Evolutionary conservation across 2,113 vertebrate genomes (phyloP), one percentile per base, ranked within the genome.

Genomic region (Mesembrinibis cayennensis): DNA sequence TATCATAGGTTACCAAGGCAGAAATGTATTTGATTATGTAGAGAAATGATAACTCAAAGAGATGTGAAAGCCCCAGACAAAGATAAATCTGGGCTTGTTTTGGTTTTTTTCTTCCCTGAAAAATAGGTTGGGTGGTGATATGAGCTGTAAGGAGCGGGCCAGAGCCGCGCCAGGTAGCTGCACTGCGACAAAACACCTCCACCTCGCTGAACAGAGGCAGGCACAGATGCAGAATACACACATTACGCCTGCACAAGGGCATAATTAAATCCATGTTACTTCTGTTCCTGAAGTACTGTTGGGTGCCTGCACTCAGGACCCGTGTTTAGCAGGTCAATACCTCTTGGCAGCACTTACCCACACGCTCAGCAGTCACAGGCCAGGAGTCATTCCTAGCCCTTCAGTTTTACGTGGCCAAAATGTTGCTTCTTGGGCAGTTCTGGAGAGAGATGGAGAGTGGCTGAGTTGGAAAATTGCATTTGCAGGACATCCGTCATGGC

Each of bases 131-230:
- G 70, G 55, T 49, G 65, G 22, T 47, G 52, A 29, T 13, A 5
- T 1, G 42, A 84, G 38, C 63, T 50, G 65, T 8, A 44, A 74
- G 69, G 86, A 89, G 53, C 4, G 2, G 76, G 73, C 12, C 65
- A 78, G 50, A 82, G 65, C 81, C 53, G 30, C 34, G 7, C 18
- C 76, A 47, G 74, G 70, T 13, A 45, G 34, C 49, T 72, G 74
- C 56, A 71, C 38, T 65, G 58, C 7, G 40, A 45, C 49, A 86
- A 17, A 90, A 36, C 55, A 16, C 7, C 62, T 59, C 56, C 29
- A 27, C 52, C 42, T 16, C 47, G 2, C 27, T 10, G 14, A 30
- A 34, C 8, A 42, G 13, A 38, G 76, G 29, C 0, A 0, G 5
- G 72, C 21, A 30, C 13, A 34, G 74, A 42, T 12, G n/a, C 38